Evolutionary conservation across 2,888 invertebrate species (phyloP).

Genomic region (Amblyteles armatorius): DNA sequence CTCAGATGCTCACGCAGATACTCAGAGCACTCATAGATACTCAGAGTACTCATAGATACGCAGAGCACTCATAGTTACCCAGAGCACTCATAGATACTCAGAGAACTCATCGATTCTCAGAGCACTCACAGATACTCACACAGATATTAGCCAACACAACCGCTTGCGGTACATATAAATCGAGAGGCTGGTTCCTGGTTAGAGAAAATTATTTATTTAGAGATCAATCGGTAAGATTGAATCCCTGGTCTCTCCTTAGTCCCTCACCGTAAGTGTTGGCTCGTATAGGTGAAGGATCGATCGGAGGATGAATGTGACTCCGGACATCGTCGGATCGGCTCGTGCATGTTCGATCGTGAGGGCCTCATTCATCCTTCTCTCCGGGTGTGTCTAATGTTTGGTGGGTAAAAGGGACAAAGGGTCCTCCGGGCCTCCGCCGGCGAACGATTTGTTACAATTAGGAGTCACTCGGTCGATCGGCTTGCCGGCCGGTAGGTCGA

Average conservation of each 20-base stretch:
- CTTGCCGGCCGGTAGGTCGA: constrained; percentile 47
- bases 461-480: constrained; percentile 66
- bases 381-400: constrained; percentile 51
- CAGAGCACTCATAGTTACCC: no score
- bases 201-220: constrained; percentile 57
- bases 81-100: no score
- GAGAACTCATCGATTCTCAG: no score
- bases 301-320: constrained; percentile 30
- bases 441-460: constrained; percentile 79
- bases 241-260: constrained; percentile 14
- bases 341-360: constrained; percentile 32
- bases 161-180: constrained; percentile 3
- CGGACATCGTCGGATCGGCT: constrained; percentile 28
- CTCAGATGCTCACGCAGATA: no score
- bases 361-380: constrained; percentile 3
- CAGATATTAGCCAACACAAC: no score
- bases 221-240: constrained; percentile 56
- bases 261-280: neutral
- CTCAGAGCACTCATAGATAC: no score
- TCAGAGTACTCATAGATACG: no score
- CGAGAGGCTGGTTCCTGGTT: neutral
- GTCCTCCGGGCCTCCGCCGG: constrained; percentile 36
- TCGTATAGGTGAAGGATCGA: constrained; percentile 34
- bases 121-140: no score
- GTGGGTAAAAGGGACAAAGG: constrained; percentile 49